Evolutionary conservation across 2,888 invertebrate species (phyloP).

Genomic region (Drosophila falleni): DNA sequence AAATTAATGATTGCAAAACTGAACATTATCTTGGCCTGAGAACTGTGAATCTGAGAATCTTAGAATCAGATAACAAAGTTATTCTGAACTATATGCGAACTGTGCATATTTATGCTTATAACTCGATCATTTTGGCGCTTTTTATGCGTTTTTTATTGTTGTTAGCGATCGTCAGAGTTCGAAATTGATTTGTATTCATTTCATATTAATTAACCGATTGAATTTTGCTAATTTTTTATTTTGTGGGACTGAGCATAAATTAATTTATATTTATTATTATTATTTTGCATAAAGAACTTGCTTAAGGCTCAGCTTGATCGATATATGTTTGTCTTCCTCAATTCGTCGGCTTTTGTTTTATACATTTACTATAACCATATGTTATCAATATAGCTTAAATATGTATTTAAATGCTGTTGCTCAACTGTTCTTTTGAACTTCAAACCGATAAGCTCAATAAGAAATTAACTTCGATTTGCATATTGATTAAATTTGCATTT

Average conservation of each 20-base stretch:
- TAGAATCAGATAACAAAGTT: slow-evolving; percentile 37
- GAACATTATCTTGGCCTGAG: slow-evolving; percentile 32
- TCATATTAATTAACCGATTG: slow-evolving; percentile 61
- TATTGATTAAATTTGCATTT: slow-evolving; percentile 51
- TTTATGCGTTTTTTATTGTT: slow-evolving; percentile 44
- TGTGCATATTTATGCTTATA: slow-evolving; percentile 54
- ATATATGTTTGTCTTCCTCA: slow-evolving; percentile 69
- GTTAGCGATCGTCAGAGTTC: slow-evolving; percentile 6
- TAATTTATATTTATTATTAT: slow-evolving; percentile 20
- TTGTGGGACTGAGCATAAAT: slow-evolving; percentile 46
- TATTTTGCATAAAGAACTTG: slow-evolving; percentile 47
- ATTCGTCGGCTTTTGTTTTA: slow-evolving; percentile 44
- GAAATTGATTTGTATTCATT: slow-evolving; percentile 59
- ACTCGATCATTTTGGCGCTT: slow-evolving; percentile 45
- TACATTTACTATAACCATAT: slow-evolving; percentile 27
- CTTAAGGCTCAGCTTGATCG: slow-evolving; percentile 50
- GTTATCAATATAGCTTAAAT: slow-evolving; percentile 20
- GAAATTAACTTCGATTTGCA: slow-evolving; percentile 50
- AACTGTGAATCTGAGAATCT: slow-evolving; percentile 19
- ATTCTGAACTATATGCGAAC: slow-evolving; percentile 30
- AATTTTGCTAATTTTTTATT: slow-evolving; percentile 40
- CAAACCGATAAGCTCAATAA: slow-evolving; percentile 29
- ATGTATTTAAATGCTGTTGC: slow-evolving; percentile 22
- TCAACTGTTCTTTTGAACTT: slow-evolving; percentile 8
- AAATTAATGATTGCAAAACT: slow-evolving; percentile 50